phyloP scores from a whole-genome alignment of 2,888 invertebrate genomes.

The Ectropis crepuscularia region DNA sequence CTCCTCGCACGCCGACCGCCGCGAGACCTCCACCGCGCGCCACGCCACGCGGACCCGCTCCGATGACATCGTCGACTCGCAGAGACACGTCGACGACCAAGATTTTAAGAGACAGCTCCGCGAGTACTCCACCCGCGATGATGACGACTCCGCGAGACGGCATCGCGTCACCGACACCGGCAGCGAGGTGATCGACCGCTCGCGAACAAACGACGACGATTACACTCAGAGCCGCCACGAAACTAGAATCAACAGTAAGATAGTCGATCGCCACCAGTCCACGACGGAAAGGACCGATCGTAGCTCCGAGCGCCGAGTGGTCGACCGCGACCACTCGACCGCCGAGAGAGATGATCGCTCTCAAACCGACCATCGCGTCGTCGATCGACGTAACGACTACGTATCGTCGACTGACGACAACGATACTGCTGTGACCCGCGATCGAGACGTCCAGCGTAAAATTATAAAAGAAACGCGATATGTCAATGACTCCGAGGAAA shows the following conservation, averaged over 20 bases:
- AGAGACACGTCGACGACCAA: conserved; percentile 65
- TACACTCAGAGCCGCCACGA: conserved; percentile 36
- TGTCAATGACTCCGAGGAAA: conserved; percentile 42
- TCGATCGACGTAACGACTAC: conserved; percentile 44
- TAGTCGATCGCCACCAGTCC: conserved; percentile 38
- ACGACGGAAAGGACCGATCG: conserved; percentile 33
- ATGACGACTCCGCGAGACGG: conserved; percentile 44
- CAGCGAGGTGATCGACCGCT: conserved; percentile 42
- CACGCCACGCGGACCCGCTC: conserved; percentile 53
- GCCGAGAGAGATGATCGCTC: conserved; percentile 42
- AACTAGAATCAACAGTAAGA: conserved; percentile 40
- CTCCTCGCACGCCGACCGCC: conserved; percentile 59
- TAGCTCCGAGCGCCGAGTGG: not conserved
- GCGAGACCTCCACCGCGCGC: conserved; percentile 56
- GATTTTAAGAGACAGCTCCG: conserved; percentile 62
- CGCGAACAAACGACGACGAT: conserved; percentile 43
- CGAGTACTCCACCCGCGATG: conserved; percentile 45
- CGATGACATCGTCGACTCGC: conserved; percentile 54
- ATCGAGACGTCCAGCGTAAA: conserved; percentile 41
- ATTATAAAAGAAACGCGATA: conserved; percentile 52
- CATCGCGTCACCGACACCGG: conserved; percentile 39
- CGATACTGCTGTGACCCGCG: conserved; percentile 43
- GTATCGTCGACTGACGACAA: conserved; percentile 47
- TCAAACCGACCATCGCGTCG: conserved; percentile 37
- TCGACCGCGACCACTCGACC: conserved; percentile 35